Evolutionary conservation across 2,888 invertebrate species (phyloP), one percentile per base, ranked within the genome.

Genomic region (Oligia latruncula): DNA sequence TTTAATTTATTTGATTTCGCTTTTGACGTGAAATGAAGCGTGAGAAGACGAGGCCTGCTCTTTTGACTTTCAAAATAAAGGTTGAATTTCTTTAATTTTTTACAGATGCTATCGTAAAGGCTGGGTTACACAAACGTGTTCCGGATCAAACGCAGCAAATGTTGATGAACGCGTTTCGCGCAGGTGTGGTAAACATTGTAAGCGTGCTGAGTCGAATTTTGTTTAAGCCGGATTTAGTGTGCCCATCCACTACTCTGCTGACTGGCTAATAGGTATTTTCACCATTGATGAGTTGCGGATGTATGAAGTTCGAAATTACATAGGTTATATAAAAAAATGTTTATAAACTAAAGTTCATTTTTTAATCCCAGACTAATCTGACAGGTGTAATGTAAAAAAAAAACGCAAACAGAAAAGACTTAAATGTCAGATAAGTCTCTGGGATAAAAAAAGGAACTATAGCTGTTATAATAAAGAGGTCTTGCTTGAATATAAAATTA

Each of bases 1-100:
- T 74, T 76, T 64, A 74, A 81, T 76, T 43, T 52, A 17, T 64
- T 67, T 58, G 68, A 76, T 74, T 74, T 77, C 2, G 35, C 13
- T 77, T 55, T 81, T 52, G 66, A 46, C 20, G 64, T 72, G 6
- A 49, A 81, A 71, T 77, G 55, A 77, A 43, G 55, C 72, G 29
- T 46, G 17, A 23, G 15, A 35, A 60, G 4, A 40, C 17, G 29
- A 9, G 15, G 13, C 6, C 49, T 55, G 35, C 4, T 60, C 3
- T 74, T 58, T 65, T 65, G 20, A 23, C 20, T 55, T 62, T 49
- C 15, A 2, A 15, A 62, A 71, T 23, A 17, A 29, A 62, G 8
- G 11, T 70, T 8, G 9, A 20, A 60, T 66, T 52, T 58, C 0
- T 11, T 11, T 43, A 35, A 15, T n/a, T 40, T 11, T n/a, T 17